Conservation (phyloP, 2,113 vertebrate genomes). For the Tyto alba region DNA sequence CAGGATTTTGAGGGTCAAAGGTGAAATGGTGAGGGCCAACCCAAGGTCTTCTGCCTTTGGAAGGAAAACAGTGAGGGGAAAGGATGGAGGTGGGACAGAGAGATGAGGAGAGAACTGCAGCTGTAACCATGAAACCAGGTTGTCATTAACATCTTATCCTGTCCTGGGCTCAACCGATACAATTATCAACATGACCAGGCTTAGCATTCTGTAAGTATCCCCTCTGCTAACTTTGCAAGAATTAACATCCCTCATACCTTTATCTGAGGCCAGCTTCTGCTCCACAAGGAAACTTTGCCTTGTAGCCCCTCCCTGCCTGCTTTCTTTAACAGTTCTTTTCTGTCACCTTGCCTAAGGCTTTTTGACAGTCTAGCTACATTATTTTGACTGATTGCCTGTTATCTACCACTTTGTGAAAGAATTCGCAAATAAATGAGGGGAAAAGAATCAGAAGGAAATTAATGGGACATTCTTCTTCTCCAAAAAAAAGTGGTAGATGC, state of each 20-base stretch:
- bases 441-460: not conserved
- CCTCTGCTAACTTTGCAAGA: not conserved
- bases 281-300: not conserved
- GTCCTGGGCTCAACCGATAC: not conserved
- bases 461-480: not conserved
- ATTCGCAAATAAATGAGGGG: not conserved
- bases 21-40: not conserved
- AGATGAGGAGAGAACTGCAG: not conserved
- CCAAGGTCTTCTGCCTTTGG: not conserved
- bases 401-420: not conserved
- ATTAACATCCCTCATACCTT: not conserved
- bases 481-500: not conserved
- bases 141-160: not conserved
- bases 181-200: not conserved
- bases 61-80: not conserved
- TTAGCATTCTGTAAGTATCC: not conserved
- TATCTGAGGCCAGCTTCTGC: not conserved
- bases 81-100: not conserved
- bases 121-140: not conserved
- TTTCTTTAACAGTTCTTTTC: not conserved
- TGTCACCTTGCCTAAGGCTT: not conserved
- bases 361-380: not conserved
- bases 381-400: not conserved
- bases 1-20: not conserved
- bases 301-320: not conserved